Conservation (phyloP, 1,140 invertebrate species). For the Epicauta chinensis region DNA sequence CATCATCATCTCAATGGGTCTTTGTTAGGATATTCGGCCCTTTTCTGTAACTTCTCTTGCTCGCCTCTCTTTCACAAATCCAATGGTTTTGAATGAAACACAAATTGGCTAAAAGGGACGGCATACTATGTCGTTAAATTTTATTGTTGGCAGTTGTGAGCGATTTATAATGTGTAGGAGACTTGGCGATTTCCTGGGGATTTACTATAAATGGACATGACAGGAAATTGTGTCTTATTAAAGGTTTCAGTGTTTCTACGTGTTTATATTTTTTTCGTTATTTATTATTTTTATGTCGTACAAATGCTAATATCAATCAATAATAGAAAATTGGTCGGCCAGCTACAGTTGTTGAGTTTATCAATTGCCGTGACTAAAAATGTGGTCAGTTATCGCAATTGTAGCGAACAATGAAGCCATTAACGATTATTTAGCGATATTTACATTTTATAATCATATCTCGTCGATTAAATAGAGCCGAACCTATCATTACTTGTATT, state of each 20-base stretch:
- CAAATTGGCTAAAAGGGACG: constrained; percentile 28
- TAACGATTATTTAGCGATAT: constrained; percentile 17
- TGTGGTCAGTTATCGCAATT: constrained; percentile 23
- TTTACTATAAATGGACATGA: no score
- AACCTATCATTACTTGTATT: constrained; percentile 5
- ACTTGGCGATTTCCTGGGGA: no score
- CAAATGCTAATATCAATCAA: no score
- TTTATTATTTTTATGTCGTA: no score
- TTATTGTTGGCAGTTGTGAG: no score
- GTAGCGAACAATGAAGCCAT: constrained; percentile 20
- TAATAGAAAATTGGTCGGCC: background rate
- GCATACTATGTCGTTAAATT: no score
- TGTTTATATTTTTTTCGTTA: no score
- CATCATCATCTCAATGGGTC: constrained; percentile 24
- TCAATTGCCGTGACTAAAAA: constrained; percentile 22
- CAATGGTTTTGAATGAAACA: constrained; percentile 29
- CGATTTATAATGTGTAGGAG: no score
- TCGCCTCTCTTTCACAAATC: background rate
- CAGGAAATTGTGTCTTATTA: no score
- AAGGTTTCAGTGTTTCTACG: no score
- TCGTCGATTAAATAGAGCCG: constrained; percentile 6
- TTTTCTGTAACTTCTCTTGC: background rate
- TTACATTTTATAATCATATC: constrained; percentile 15
- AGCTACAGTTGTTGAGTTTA: constrained; percentile 18
- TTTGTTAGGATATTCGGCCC: constrained; percentile 13